Evolutionary conservation across 2,113 vertebrate species (phyloP).

Genomic region (Pterophyllum scalare): DNA sequence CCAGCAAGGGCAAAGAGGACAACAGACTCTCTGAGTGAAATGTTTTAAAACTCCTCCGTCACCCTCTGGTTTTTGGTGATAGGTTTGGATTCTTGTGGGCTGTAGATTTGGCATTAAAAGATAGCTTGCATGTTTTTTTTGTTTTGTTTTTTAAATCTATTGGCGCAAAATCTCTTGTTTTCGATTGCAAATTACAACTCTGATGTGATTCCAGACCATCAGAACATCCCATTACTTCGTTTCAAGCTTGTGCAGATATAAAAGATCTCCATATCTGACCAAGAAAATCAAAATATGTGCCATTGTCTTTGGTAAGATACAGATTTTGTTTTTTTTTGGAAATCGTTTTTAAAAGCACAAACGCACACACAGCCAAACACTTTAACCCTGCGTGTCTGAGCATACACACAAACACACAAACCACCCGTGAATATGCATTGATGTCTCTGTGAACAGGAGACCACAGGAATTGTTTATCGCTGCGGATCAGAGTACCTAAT

Average conservation of each 20-base stretch:
- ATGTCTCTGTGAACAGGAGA: conserved; percentile 74
- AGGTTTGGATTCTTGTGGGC: conserved; percentile 10
- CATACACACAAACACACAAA: conserved; percentile 51
- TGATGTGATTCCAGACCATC: conserved; percentile 13
- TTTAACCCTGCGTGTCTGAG: conserved; percentile 40
- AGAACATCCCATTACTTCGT: not conserved
- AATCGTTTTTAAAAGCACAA: not conserved
- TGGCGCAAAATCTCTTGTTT: conserved; percentile 28
- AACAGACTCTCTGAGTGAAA: conserved; percentile 28
- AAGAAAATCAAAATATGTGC: not conserved
- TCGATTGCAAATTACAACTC: conserved; percentile 23
- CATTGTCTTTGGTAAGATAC: conserved; percentile 8
- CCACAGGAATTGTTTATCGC: conserved; percentile 91
- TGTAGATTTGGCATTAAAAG: conserved; percentile 23
- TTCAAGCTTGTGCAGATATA: conserved; percentile 3
- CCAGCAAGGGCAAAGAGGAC: conserved; percentile 64
- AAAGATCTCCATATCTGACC: not conserved
- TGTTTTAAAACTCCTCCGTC: conserved; percentile 33
- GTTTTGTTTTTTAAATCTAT: conserved; percentile 11
- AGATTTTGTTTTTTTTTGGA: conserved; percentile 3
- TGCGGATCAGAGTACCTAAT: conserved; percentile 85
- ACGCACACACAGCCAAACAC: not conserved
- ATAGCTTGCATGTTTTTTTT: not conserved
- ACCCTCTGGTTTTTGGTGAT: conserved; percentile 13
- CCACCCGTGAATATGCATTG: conserved; percentile 53